Evolutionary conservation across 30 jellyfish, hydroid and myxozoan species (phyloP), one percentile per base, ranked within the genome.

Genomic region (Aurelia sp.): DNA sequence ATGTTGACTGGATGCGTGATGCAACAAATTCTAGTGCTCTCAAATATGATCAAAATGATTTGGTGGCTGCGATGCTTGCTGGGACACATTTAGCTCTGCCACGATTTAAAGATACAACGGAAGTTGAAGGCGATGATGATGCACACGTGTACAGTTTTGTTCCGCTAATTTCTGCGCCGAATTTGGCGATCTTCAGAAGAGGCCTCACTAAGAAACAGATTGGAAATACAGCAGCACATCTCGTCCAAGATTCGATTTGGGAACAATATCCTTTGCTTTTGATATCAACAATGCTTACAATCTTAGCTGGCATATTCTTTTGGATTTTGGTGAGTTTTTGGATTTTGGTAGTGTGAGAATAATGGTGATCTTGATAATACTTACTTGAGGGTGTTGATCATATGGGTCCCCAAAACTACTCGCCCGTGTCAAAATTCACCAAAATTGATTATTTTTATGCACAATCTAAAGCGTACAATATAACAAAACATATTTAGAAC

Each of bases 51-150:
- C 58, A 30, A 55, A 37, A 35, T 13, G 72, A 74, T 21, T 22
- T 61, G 13, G 4, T 71, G 59, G 64, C 71, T 3, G 81, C 91
- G 5, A 31, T 82, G 13, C 74, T 71, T 16, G 71, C 69, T 19
- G 91, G 85, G 1, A 82, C 91, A 40, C 75, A 82, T 17, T 20
- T 82, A 35, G 71, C 79, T 27, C 30, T 71, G 47, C 91, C 91
- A 9, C 21, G 71, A 9, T 82, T 52, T 58, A 30, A 11, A 19
- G 66, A 70, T 60, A 33, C 50, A 21, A 15, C 13, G n/a, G 85
- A 82, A 35, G 37, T 21, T 20, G 21, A 6, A 23, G 75, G 82
- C 11, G 85, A 66, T 20, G 40, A 13, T n/a, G 23, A 55, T n/a
- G 31, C 59, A 19, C 18, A 31, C 21, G 44, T 23, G 41, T 55